These are phyloP conservation scores for Okamejei kenojei DNA, from an alignment of 2,797 vertebrate genomes.

Conservation along the genomic window DNA sequence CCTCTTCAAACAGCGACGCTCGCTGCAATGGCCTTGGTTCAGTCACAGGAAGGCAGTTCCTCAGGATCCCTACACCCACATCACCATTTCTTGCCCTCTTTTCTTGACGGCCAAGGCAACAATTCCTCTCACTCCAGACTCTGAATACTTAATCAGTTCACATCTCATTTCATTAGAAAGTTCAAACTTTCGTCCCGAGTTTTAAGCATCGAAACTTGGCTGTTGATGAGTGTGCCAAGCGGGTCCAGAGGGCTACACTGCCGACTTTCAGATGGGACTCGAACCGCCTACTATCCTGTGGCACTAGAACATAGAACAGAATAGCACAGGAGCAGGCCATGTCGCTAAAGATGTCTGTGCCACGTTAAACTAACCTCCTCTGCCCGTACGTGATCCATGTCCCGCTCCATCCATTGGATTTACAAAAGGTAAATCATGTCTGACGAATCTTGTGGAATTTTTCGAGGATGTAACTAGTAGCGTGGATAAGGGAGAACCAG, in stretches of 20 bases:
- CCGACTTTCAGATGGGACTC: background rate
- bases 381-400: no score
- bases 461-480: no score
- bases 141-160: no score
- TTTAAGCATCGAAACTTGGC: background rate
- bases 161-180: background rate
- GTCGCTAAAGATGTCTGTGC: no score
- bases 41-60: background rate
- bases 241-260: background rate
- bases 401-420: no score
- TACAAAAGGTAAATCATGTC: no score
- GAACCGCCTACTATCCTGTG: background rate
- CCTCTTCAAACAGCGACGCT: background rate
- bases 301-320: no score
- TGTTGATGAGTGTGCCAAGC: no score
- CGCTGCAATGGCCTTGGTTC: background rate
- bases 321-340: no score
- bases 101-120: background rate
- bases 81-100: background rate
- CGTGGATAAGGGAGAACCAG: no score
- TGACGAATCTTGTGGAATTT: no score
- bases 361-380: no score
- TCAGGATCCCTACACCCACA: background rate
- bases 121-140: background rate
- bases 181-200: background rate